A percentile compares a stretch with the other conserved stretches of the same genome.
Evolutionary conservation across 2,888 invertebrate genomes (phyloP).

Genomic region (Pyrrhia umbra): DNA sequence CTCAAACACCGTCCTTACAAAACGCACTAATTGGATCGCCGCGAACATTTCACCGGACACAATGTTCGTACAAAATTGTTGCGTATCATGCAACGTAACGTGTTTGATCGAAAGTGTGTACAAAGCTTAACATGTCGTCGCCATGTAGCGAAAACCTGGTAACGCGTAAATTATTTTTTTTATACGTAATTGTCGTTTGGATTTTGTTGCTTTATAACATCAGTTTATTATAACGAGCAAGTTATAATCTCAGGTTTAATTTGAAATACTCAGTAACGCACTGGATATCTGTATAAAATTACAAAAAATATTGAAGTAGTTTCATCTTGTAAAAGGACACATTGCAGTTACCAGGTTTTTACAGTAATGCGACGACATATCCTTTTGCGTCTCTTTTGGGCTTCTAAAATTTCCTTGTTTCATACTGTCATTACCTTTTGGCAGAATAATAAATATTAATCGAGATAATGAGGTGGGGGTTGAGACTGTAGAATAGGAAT

Average conservation of each 20-base stretch:
- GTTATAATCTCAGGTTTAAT: too few relatives aligned
- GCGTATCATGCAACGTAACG: neutral
- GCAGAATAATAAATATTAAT: constrained; percentile 53
- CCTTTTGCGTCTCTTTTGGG: neutral
- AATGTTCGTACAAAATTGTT: neutral
- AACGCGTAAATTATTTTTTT: neutral
- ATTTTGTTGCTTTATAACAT: too few relatives aligned
- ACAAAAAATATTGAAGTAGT: too few relatives aligned
- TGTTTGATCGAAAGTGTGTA: neutral
- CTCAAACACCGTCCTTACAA: neutral
- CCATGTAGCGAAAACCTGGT: neutral
- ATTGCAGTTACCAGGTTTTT: neutral
- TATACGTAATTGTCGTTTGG: too few relatives aligned
- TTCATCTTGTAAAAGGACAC: too few relatives aligned
- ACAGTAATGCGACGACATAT: too few relatives aligned
- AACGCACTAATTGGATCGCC: neutral
- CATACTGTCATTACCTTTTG: constrained; percentile 31
- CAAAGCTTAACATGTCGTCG: too few relatives aligned
- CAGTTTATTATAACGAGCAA: too few relatives aligned
- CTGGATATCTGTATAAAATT: too few relatives aligned
- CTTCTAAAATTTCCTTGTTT: neutral
- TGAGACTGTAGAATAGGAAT: constrained; percentile 55
- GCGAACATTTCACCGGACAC: neutral
- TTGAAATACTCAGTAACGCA: too few relatives aligned
- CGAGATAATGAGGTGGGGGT: constrained; percentile 20